Base-by-base conservation (phyloP, 2,888 invertebrate species). In the Oxycera nigricornis region DNA sequence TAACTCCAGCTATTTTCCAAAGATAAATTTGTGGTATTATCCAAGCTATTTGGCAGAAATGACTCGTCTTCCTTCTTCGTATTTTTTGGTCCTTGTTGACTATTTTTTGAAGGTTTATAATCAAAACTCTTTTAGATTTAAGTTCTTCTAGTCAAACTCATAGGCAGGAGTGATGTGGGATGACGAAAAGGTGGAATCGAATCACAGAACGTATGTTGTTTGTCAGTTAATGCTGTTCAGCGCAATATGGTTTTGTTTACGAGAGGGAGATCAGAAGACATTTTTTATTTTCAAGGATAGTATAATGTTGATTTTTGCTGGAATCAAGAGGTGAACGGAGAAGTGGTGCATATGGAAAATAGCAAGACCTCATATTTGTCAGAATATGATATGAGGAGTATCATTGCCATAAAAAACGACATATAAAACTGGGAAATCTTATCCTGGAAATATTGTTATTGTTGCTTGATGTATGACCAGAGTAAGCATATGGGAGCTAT, bases 81-180 rank as follows among this genome's bases (percentile, higher is more conserved):
- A 35, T 35, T 6, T 35, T 35, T 35, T 35, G 35, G n/a, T 46
- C 46, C 17, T 14, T 17, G 17, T 30, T 22, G 52, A 17, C 52
- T 70, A 70, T 52, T 30, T 55, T 55, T 55, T 11, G 20, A 70
- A 24, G 52, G 55, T 70, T 70, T 70, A 70, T 70, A 70, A 70
- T 70, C 70, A 70, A 70, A 70, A 52, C 55, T 70, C 70, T 20
- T 70, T 70, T 70, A 30, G 55, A 70, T 70, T 52, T 22, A 65
- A 41, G 39, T 62, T 62, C 14, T 22, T 26, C 6, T 62, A 14
- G 11, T 46, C 14, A 46, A 46, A 14, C 17, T 46, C 17, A n/a
- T n/a, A n/a, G n/a, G n/a, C n/a, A n/a, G n/a, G n/a, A n/a, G n/a
- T n/a, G n/a, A n/a, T n/a, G n/a, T n/a, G n/a, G n/a, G n/a, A n/a